Evolutionary conservation across 92 coral and sea anemone species (phyloP).

Genomic region (Siderastrea siderea): DNA sequence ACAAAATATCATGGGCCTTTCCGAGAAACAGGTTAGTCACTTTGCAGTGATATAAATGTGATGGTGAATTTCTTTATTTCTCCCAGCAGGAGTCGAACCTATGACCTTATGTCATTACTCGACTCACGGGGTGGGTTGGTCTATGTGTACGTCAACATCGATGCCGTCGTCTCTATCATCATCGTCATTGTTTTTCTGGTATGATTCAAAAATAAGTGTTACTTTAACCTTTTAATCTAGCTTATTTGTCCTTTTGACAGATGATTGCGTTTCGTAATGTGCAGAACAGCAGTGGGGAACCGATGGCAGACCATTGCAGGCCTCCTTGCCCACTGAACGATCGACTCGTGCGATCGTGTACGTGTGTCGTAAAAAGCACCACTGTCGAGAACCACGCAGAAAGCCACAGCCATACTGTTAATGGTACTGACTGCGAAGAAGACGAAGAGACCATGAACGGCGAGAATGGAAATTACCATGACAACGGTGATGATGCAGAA

Average conservation of each 20-base stretch:
- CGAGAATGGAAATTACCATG: neutral
- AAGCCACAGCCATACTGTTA: neutral
- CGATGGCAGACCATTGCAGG: constrained; percentile 77
- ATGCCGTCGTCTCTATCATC: neutral
- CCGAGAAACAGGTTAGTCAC: constrained; percentile 68
- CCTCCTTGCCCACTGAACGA: constrained; percentile 82
- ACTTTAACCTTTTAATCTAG: neutral
- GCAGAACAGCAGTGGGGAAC: constrained; percentile 75
- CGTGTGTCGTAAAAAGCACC: constrained; percentile 36
- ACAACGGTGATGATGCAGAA: neutral
- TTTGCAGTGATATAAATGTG: too few species aligned
- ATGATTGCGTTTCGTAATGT: constrained; percentile 79
- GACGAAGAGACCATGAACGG: neutral
- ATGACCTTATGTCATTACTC: too few species aligned
- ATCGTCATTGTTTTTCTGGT: neutral
- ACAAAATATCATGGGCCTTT: constrained; percentile 37
- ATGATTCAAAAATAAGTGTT: neutral
- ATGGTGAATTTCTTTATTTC: too few species aligned
- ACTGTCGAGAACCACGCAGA: neutral
- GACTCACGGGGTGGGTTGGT: neutral
- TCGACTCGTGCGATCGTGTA: constrained; percentile 59
- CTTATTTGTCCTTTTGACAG: constrained; percentile 24
- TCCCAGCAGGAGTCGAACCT: too few species aligned
- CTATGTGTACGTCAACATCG: neutral
- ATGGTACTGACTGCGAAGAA: neutral